phyloP scores from a whole-genome alignment of 1,140 invertebrate genomes.

The Orussus abietinus region DNA sequence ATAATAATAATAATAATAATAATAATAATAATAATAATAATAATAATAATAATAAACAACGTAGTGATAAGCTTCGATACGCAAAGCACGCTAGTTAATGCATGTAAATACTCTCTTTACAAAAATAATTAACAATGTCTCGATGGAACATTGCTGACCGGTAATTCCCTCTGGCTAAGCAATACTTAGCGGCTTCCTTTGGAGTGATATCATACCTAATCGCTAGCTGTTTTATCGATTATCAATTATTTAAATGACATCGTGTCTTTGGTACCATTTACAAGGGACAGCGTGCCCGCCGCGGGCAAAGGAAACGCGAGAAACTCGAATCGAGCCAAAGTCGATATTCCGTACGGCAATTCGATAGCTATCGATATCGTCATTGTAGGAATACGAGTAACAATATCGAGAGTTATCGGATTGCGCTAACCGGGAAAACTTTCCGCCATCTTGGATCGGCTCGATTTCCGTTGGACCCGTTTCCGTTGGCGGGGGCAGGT shows the following conservation, averaged over 20 bases:
- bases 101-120: conserved; percentile 44
- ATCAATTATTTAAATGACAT: conserved; percentile 44
- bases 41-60: conserved; percentile 46
- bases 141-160: conserved; percentile 40
- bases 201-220: conserved; percentile 34
- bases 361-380: conserved; percentile 10
- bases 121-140: conserved; percentile 51
- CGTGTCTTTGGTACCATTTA: conserved; percentile 51
- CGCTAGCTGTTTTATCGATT: conserved; percentile 32
- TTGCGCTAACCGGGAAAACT: no score
- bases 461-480: no score
- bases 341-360: conserved; percentile 24
- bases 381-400: no score
- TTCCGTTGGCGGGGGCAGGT: conserved; percentile 1
- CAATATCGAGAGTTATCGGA: no score
- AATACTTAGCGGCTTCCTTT: conserved; percentile 27
- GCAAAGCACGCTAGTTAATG: conserved; percentile 44
- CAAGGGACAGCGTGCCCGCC: conserved; percentile 45
- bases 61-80: conserved; percentile 45
- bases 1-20: conserved; percentile 16
- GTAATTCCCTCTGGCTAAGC: conserved; percentile 37
- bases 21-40: conserved; percentile 17
- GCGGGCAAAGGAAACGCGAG: no score
- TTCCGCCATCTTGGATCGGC: no score
- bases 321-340: no score